Percentiles rank a stretch among this genome's conserved stretches.
phyloP scores from a whole-genome alignment of 2,888 invertebrate genomes.

The Nymphalis polychloros region DNA sequence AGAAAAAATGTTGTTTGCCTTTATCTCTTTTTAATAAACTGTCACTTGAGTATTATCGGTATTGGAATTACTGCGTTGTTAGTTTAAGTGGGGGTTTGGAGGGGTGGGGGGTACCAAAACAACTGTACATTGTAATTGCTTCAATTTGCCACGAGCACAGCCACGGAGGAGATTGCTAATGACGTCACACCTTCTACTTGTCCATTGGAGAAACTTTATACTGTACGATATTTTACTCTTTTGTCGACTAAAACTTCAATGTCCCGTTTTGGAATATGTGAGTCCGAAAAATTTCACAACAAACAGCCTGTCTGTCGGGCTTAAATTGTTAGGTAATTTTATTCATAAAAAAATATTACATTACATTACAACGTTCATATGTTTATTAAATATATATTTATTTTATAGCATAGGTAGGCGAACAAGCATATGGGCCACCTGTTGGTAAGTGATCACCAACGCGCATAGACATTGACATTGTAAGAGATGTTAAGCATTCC shows the following conservation, averaged over 20 bases:
- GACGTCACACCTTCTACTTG: slow-evolving; percentile 63
- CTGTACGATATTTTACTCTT: slow-evolving; percentile 29
- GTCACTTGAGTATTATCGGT: slow-evolving; percentile 40
- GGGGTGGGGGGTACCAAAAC: slow-evolving; percentile 56
- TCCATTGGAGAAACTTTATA: slow-evolving; percentile 44
- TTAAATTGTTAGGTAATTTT: too few relatives aligned
- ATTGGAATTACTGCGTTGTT: slow-evolving; percentile 46
- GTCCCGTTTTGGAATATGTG: too few relatives aligned
- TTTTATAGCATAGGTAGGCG: too few relatives aligned
- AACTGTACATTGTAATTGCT: slow-evolving; percentile 67
- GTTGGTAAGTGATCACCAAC: too few relatives aligned
- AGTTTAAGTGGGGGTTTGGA: slow-evolving; percentile 42
- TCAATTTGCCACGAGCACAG: slow-evolving; percentile 67
- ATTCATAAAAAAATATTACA: too few relatives aligned
- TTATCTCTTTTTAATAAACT: slow-evolving; percentile 38
- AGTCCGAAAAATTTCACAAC: too few relatives aligned
- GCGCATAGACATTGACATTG: too few relatives aligned
- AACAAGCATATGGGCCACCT: too few relatives aligned
- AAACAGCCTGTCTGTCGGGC: too few relatives aligned
- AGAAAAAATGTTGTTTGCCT: slow-evolving; percentile 16
- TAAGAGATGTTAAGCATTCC: too few relatives aligned
- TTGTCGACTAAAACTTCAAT: not conserved
- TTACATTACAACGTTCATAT: too few relatives aligned
- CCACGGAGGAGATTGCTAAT: slow-evolving; percentile 62
- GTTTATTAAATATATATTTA: too few relatives aligned